These are phyloP conservation scores for Andrena fulva DNA, from an alignment of 2,888 invertebrate species.

Conservation along the genomic window DNA sequence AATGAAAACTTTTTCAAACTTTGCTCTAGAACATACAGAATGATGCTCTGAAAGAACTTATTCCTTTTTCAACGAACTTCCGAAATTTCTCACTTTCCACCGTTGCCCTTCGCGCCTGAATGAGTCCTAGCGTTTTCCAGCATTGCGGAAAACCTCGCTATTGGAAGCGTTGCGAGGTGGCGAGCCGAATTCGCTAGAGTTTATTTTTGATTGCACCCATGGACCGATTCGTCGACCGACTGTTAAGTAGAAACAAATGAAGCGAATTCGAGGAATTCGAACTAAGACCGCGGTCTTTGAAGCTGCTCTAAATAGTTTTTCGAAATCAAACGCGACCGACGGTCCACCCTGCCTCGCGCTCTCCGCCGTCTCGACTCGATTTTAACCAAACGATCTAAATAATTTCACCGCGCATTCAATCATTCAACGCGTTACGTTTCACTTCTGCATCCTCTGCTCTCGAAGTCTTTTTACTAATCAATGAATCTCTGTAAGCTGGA, in stretches of 20 bases:
- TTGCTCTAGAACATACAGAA: too few species aligned
- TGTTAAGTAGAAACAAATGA: constrained; percentile 65
- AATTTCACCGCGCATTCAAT: background rate
- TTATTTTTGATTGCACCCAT: constrained; percentile 61
- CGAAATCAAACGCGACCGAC: constrained; percentile 47
- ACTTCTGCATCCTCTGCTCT: background rate
- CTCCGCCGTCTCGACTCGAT: constrained; percentile 33
- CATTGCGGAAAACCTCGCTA: constrained; percentile 6
- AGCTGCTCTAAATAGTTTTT: constrained; percentile 59
- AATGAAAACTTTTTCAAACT: too few species aligned
- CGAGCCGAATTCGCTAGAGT: constrained; percentile 50
- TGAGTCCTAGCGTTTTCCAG: constrained; percentile 12
- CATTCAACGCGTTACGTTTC: constrained; percentile 3
- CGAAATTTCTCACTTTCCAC: too few species aligned
- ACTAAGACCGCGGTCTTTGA: constrained; percentile 40
- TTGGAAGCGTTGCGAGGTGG: constrained; percentile 21
- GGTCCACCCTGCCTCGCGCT: constrained; percentile 18
- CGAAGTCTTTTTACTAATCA: background rate
- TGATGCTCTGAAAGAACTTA: too few species aligned
- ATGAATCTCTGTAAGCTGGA: too few species aligned
- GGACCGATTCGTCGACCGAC: constrained; percentile 49
- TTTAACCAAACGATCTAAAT: constrained; percentile 10
- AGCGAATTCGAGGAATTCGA: constrained; percentile 61
- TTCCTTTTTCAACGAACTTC: too few species aligned
- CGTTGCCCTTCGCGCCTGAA: too few species aligned